Percentiles rank a stretch among this genome's conserved stretches.
Conservation (phyloP, 2,797 vertebrate genomes). For the Sarcoramphus papa region DNA sequence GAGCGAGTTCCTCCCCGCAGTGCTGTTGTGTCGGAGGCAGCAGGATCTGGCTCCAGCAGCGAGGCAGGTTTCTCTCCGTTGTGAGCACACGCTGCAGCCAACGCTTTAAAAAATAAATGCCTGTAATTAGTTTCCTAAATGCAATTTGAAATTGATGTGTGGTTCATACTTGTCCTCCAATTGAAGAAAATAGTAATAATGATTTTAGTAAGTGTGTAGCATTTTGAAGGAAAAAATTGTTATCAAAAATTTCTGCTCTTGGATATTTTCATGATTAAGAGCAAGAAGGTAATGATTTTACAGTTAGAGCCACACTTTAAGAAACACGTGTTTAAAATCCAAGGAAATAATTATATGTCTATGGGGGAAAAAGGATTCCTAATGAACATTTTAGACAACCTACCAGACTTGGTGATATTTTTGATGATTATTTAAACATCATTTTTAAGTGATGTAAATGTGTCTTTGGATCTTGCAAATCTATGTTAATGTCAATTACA, state of each 20-base stretch:
- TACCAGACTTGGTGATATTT: background rate
- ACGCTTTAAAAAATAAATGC: background rate
- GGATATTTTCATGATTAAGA: background rate
- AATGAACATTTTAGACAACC: background rate
- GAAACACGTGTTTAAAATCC: background rate
- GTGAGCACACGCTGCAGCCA: background rate
- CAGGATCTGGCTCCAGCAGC: background rate
- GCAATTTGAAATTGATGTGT: background rate
- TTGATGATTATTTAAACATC: conserved; percentile 10
- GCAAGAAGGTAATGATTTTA: conserved; percentile 6
- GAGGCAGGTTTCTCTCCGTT: background rate
- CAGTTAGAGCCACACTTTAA: background rate
- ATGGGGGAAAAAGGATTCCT: background rate
- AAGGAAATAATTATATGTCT: conserved; percentile 1
- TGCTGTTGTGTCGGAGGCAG: background rate
- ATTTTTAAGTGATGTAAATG: background rate
- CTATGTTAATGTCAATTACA: background rate
- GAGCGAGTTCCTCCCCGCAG: background rate
- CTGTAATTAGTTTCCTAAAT: background rate
- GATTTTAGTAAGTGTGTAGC: background rate
- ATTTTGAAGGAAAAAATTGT: background rate
- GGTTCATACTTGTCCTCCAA: background rate
- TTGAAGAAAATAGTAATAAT: background rate
- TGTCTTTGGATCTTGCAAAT: background rate
- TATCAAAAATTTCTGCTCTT: background rate